Evolutionary conservation across 2,888 invertebrate genomes (phyloP), one percentile per base, ranked within the genome.

Genomic region (Patella pellucida): DNA sequence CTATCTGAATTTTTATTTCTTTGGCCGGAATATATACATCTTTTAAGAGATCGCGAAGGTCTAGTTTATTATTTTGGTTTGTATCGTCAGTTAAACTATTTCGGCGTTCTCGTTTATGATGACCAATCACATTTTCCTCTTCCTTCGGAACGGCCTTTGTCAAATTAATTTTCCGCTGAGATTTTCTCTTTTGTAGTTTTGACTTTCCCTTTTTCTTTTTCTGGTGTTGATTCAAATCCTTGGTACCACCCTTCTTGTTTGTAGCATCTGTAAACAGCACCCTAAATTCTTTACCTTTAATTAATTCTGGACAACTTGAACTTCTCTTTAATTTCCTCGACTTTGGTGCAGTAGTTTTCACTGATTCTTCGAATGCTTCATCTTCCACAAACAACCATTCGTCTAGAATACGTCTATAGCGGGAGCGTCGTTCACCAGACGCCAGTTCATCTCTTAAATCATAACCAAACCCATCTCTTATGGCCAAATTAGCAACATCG

Each of bases 1-100:
- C 68, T n/a, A 75, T 75, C 52, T 75, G 71, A 52, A 75, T 75
- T 71, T 62, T 71, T 9, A 75, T 67, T 71, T 75, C 75, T 68
- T 75, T 75, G 9, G 75, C 75, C 3, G 75, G 75, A n/a, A 75
- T 75, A n/a, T 75, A 27, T 14, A 69, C 71, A 67, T 71, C 68
- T 67, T 71, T 75, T n/a, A 75, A 52, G 11, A 75, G 68, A 68
- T 70, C 70, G 52, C 75, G 27, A 19, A 75, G 23, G n/a, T 54
- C 51, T 16, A 71, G 50, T 31, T n/a, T 71, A n/a, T 15, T 50
- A 16, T 16, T 31, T 19, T 15, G 19, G 16, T 54, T 56, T 27
- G 19, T 52, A 16, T 19, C 31, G 23, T n/a, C 9, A n/a, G 52
- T 56, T n/a, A 52, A 23, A 23, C 52, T 19, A n/a, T 56, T 72